Evolutionary conservation across 2,888 invertebrate species (phyloP).

Genomic region (Blastobasis adustella): DNA sequence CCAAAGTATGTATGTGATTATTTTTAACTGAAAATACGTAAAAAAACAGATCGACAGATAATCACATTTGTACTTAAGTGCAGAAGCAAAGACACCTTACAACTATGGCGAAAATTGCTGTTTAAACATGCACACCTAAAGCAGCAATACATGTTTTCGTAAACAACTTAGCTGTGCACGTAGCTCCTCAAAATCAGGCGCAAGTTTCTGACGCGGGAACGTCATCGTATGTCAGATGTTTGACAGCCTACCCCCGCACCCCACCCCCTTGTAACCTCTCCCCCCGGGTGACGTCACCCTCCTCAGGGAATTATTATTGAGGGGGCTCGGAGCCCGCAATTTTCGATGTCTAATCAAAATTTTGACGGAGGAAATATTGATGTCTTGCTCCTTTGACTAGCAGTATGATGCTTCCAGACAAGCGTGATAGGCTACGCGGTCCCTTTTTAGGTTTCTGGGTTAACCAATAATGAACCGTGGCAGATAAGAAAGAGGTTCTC

Average conservation of each 20-base stretch:
- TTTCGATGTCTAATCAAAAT: constrained; percentile 33
- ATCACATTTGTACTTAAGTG: too few relatives aligned
- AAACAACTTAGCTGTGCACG: constrained; percentile 1
- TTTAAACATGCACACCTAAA: too few relatives aligned
- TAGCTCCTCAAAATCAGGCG: constrained; percentile 37
- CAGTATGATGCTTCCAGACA: background rate
- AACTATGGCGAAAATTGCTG: too few relatives aligned
- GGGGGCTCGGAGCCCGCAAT: constrained; percentile 22
- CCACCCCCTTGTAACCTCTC: constrained; percentile 8
- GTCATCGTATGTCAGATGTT: constrained; percentile 58
- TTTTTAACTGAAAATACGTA: too few relatives aligned
- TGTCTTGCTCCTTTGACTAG: constrained; percentile 8
- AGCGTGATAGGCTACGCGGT: too few relatives aligned
- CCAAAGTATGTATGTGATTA: too few relatives aligned
- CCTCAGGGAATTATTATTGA: constrained; percentile 19
- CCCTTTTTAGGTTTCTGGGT: too few relatives aligned
- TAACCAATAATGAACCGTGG: too few relatives aligned
- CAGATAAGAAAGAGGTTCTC: too few relatives aligned
- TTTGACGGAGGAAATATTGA: constrained; percentile 22
- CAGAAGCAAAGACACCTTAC: too few relatives aligned
- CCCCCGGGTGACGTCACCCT: constrained; percentile 40
- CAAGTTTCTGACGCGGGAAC: constrained; percentile 46
- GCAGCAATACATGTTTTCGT: too few relatives aligned
- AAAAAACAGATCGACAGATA: too few relatives aligned
- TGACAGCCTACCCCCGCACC: constrained; percentile 46